Evolutionary conservation across 2,888 invertebrate genomes (phyloP).

Genomic region (Magallana nippona): DNA sequence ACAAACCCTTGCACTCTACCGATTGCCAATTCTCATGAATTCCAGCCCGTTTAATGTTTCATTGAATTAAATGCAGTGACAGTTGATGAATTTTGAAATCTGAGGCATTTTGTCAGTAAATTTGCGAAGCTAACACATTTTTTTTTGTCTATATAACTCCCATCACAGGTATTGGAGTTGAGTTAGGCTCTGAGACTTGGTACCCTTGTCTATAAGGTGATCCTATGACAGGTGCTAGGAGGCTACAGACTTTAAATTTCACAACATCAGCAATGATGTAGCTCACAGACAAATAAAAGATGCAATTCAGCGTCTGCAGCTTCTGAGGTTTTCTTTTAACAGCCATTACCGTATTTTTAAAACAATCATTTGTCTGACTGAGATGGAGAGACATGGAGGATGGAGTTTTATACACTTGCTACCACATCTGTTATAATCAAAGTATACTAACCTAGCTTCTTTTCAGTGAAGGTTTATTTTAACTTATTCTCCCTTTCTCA

Average conservation of each 20-base stretch:
- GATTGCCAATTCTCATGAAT: background rate
- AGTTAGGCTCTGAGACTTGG: too few species aligned
- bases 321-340: slow-evolving; percentile 17
- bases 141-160: background rate
- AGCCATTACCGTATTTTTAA: slow-evolving; percentile 28
- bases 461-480: too few species aligned
- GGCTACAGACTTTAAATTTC: background rate
- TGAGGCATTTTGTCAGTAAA: background rate
- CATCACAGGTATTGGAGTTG: background rate
- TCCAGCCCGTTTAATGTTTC: slow-evolving; percentile 8
- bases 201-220: too few species aligned
- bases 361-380: background rate
- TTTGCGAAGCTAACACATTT: slow-evolving; percentile 8
- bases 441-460: too few species aligned
- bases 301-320: slow-evolving; percentile 14
- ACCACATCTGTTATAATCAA: background rate
- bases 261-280: background rate
- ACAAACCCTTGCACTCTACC: background rate
- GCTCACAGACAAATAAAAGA: slow-evolving; percentile 6
- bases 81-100: slow-evolving; percentile 5
- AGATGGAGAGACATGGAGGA: background rate
- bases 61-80: background rate
- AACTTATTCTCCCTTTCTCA: too few species aligned
- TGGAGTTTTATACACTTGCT: background rate
- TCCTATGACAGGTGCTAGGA: background rate